Base-by-base conservation (phyloP, 2,888 invertebrate species). In the Stramonita haemastoma region DNA sequence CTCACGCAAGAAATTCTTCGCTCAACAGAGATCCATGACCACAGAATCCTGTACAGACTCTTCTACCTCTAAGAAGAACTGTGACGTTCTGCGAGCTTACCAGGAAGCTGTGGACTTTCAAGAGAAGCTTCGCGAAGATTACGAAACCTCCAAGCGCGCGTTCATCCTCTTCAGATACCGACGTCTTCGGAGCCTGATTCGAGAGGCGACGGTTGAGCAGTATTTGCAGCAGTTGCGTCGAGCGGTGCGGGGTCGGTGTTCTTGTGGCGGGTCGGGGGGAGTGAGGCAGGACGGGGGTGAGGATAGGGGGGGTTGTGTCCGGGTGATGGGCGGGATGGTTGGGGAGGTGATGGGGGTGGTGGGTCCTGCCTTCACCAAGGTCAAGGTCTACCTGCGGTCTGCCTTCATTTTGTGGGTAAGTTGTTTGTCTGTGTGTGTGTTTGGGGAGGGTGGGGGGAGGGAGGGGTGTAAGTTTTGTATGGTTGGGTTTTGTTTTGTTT, bases 121-220 rank as follows among this genome's bases (percentile, higher is more conserved):
- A 15, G 87, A 70, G n/a, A 32, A 56, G 56, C 79, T 87, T 1
- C 77, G 56, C 29, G 57, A 79, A 8, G 87, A 77, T 19, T 87
- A 87, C 87, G 79, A 87, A 17, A 79, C 57, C 11, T 34, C 87
- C 56, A 87, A 79, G 57, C 56, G 79, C 22, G 32, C 57, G 32
- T 87, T 77, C 87, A 32, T 60, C 32, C 79, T 87, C 29, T 32
- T 56, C 79, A 56, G 87, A 29, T 87, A 87, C 79, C n/a, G 56
- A 6, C 87, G 87, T 34, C 87, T 87, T 11, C 77, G 79, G 32
- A 34, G 79, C 57, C 79, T 87, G 13, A 79, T 87, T 32, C 77
- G 60, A 4, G n/a, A 87, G 17, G 87, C 87, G 57, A 87, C 87
- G 8, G 4, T 77, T 79, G 87, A 87, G 29, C 79, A 79, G 57